Base-by-base conservation (phyloP, 2,888 invertebrate species). In the Brachyopa scutellaris region DNA sequence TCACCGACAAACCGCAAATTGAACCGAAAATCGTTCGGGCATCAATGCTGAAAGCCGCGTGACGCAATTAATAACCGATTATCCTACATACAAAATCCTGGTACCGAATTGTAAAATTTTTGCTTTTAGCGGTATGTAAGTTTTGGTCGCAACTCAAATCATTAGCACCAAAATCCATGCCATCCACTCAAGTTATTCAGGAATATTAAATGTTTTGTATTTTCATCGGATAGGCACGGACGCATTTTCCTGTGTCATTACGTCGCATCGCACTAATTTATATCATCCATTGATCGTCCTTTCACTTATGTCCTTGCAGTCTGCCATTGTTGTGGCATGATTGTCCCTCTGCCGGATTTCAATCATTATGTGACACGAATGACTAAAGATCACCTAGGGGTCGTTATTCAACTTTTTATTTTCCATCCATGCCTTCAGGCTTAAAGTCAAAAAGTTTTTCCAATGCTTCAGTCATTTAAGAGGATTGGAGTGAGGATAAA, bases 301-400 rank as follows among this genome's bases (percentile, higher is more conserved):
- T 7, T 40, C 1, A 6, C 6, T 8, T 31, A 6, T 26, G 15
- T 38, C 38, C 15, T 40, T 26, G 38, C 2, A 19, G 23, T 11
- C 5, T 38, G 23, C 1, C 23, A 23, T 57, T 38, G 9, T 40
- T 23, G 33, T 21, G 19, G 13, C 53, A 11, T 53, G 13, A 53
- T 53, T 53, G 3, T 33, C 11, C 13, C 21, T 19, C 8, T n/a
- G n/a, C 21, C 11, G 13, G 33, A 36, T 21, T 57, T 15, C 15
- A 38, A 57, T 61, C 42, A 45, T 45, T 61, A 42, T 61, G 59
- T 45, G 59, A 61, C 29, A 15, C 19, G 31, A 45, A 61, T 45
- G 42, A 19, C 17, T 45, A 11, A 42, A 5, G 40, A 61, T 13
- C 42, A 17, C 59, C 29, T 19, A n/a, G 29, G 29, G 13, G 31